Percentiles rank a stretch among this genome's conserved stretches.
Evolutionary conservation across 2,888 invertebrate species (phyloP).

Genomic region (Noctua pronuba): DNA sequence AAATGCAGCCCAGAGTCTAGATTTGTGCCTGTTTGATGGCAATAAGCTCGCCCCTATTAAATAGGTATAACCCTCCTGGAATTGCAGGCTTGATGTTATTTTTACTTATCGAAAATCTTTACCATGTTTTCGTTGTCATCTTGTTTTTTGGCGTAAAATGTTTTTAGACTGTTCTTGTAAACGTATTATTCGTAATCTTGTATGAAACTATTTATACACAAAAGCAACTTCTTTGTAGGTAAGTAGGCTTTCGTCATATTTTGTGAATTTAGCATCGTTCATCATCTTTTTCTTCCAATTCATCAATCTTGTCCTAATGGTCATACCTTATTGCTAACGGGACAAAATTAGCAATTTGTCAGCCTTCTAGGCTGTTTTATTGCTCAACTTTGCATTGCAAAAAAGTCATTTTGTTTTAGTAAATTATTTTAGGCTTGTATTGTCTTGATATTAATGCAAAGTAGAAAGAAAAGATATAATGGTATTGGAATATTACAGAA

Average conservation of each 20-base stretch:
- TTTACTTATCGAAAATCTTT: too few species aligned
- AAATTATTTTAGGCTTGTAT: slow-evolving; percentile 20
- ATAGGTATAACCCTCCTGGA: too few species aligned
- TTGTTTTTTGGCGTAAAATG: too few species aligned
- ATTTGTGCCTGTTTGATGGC: neutral
- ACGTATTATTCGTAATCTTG: neutral
- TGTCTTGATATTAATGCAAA: slow-evolving; percentile 13
- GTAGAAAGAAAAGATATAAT: neutral
- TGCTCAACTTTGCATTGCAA: slow-evolving; percentile 56
- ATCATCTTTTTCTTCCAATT: slow-evolving; percentile 54
- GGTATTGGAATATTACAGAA: neutral
- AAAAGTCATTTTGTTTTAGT: slow-evolving; percentile 35
- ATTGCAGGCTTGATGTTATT: neutral
- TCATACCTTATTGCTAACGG: slow-evolving; percentile 53
- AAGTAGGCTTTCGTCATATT: slow-evolving; percentile 40
- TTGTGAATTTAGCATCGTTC: slow-evolving; percentile 36
- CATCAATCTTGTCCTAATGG: slow-evolving; percentile 61
- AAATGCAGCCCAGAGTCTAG: neutral
- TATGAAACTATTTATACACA: neutral
- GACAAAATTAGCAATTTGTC: slow-evolving; percentile 51
- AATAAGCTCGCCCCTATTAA: neutral
- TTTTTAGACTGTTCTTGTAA: neutral
- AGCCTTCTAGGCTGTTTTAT: slow-evolving; percentile 40
- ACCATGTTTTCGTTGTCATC: too few species aligned
- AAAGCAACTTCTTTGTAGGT: slow-evolving; percentile 16